These are phyloP conservation scores for Helobdella robusta DNA, from an alignment of 2,888 invertebrate genomes.

Conservation along the genomic window DNA sequence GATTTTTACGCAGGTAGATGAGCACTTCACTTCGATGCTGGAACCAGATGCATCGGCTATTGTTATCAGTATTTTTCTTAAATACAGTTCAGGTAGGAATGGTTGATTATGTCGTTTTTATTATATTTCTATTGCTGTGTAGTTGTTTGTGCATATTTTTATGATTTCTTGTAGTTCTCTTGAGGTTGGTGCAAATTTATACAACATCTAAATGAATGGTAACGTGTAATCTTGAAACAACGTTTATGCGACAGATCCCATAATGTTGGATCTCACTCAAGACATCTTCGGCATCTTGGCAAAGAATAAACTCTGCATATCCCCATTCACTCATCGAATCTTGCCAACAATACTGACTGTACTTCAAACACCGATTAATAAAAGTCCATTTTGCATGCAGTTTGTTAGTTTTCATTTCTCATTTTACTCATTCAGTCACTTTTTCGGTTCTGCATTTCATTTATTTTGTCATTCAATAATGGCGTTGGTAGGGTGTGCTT, in stretches of 20 bases:
- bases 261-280: constrained; percentile 57
- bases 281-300: constrained; percentile 60
- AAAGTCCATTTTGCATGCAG: constrained; percentile 48
- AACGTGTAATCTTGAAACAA: too few relatives aligned
- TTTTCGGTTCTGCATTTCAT: too few relatives aligned
- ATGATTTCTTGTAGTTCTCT: too few relatives aligned
- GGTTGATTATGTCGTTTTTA: neutral
- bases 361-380: constrained; percentile 50
- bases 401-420: too few relatives aligned
- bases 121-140: too few relatives aligned
- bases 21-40: constrained; percentile 57
- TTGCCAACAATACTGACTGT: constrained; percentile 62
- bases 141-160: too few relatives aligned
- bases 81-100: constrained; percentile 53
- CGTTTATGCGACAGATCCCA: too few relatives aligned
- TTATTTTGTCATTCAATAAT: too few relatives aligned
- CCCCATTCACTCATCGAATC: constrained; percentile 58
- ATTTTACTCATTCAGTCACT: too few relatives aligned
- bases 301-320: constrained; percentile 56
- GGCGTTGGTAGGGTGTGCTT: too few relatives aligned
- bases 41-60: constrained; percentile 60
- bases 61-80: constrained; percentile 61
- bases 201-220: too few relatives aligned
- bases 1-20: constrained; percentile 61
- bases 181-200: too few relatives aligned